Evolutionary conservation across 2,797 vertebrate genomes (phyloP).

Genomic region (Erpetoichthys calabaricus): DNA sequence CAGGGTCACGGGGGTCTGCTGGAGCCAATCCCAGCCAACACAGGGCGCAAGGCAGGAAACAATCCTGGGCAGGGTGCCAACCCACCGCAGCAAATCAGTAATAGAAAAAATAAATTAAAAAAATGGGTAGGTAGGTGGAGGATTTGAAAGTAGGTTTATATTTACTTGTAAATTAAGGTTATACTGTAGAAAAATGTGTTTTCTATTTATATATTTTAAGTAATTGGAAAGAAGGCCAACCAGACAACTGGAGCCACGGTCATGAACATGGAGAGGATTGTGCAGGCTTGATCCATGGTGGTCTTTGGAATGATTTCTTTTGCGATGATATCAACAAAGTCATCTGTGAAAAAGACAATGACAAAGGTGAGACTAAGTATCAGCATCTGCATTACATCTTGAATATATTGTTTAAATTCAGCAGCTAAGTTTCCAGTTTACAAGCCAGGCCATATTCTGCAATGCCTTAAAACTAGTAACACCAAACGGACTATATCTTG

Average conservation of each 20-base stretch:
- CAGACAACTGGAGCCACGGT: constrained; percentile 76
- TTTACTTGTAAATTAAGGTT: too few species aligned
- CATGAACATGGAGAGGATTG: constrained; percentile 75
- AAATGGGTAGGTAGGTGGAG: too few species aligned
- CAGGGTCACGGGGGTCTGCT: too few species aligned
- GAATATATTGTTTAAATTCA: neutral
- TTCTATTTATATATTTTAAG: constrained; percentile 52
- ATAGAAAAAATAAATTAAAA: too few species aligned
- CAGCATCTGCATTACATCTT: neutral
- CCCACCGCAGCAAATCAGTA: too few species aligned
- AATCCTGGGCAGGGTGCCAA: too few species aligned
- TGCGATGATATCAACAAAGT: constrained; percentile 78
- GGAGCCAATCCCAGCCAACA: too few species aligned
- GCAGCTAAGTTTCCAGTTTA: neutral
- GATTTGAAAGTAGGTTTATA: too few species aligned
- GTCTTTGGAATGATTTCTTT: constrained; percentile 84
- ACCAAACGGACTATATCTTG: too few species aligned
- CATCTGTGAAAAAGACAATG: constrained; percentile 76
- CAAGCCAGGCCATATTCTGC: too few species aligned
- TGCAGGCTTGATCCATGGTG: constrained; percentile 66
- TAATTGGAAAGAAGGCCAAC: constrained; percentile 82
- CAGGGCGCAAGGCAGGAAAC: too few species aligned
- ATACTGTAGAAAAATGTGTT: neutral
- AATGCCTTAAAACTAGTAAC: too few species aligned
- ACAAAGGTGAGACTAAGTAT: constrained; percentile 38